Percentiles rank a stretch among this genome's conserved stretches.
These are phyloP conservation scores for Drosophila asahinai DNA, from an alignment of 1,140 invertebrate genomes.

Conservation along the genomic window DNA sequence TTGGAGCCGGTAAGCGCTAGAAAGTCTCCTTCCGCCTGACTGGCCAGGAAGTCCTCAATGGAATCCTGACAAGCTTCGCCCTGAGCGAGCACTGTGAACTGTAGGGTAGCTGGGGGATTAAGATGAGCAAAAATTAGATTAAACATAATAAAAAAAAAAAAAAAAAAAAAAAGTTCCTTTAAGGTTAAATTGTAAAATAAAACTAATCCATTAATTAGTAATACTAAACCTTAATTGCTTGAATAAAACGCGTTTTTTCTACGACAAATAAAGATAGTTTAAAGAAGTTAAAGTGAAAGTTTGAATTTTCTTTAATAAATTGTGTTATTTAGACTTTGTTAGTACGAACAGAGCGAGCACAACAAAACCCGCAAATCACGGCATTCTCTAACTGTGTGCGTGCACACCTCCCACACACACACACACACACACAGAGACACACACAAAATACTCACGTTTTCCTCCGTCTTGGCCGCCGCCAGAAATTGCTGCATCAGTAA, in stretches of 20 bases:
- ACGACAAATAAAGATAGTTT: background rate
- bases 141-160: no score
- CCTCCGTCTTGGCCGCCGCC: conserved; percentile 25
- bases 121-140: background rate
- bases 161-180: no score
- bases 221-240: background rate
- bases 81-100: conserved; percentile 36
- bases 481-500: conserved; percentile 18
- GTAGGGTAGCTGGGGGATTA: background rate
- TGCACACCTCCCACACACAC: background rate
- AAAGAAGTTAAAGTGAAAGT: background rate
- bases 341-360: conserved; percentile 52
- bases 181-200: no score
- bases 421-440: conserved; percentile 13
- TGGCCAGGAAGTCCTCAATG: conserved; percentile 48
- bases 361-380: conserved; percentile 50
- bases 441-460: conserved; percentile 35
- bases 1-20: conserved; percentile 54
- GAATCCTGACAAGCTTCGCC: conserved; percentile 47
- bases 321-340: conserved; percentile 1
- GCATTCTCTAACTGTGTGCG: background rate
- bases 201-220: background rate
- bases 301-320: background rate
- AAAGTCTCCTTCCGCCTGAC: conserved; percentile 19
- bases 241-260: background rate